Base-by-base conservation (phyloP, 2,888 invertebrate genomes). In the Cactoblastis cactorum region DNA sequence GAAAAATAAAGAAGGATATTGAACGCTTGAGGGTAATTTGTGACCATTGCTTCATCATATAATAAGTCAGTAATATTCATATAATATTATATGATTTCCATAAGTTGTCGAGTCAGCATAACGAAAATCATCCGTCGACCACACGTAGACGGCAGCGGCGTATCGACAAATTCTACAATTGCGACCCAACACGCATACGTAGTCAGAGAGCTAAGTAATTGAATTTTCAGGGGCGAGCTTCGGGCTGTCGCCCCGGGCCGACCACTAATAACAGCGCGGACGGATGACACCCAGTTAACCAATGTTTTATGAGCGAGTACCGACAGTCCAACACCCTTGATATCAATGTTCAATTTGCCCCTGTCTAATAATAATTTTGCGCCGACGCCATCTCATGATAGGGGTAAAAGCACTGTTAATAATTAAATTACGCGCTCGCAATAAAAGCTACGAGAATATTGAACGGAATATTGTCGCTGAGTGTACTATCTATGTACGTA, bases 201-300 rank as follows among this genome's bases (percentile, higher is more conserved):
- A 67, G 65, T 61, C 61, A 66, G 65, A n/a, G 58, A 65, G 66
- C 70, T 78, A 77, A 82, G 80, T 83, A 83, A 85, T 84, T 84
- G 74, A 82, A 83, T 84, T 84, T 83, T 78, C 73, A 74, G 77
- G 65, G 63, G 64, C 63, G 73, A 71, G 66, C 63, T 61, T 68
- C 62, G 62, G 59, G 51, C 65, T 67, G 69, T 70, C 70, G 69
- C 66, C 64, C 64, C 55, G 66, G 65, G 53, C 58, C 65, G 57
- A 52, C 60, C 70, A 66, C 74, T 74, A 74, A 75, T 77, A 75
- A 71, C 65, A 54, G 61, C 67, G 70, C 62, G 68, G 71, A 67
- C 71, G 64, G 64, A 65, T 77, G 75, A 76, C 72, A 70, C 58
- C 66, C 71, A 67, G 72, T 74, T 74, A 71, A 63, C 59, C 60